Conservation (phyloP, 2,888 invertebrate species). For the Syritta pipiens region DNA sequence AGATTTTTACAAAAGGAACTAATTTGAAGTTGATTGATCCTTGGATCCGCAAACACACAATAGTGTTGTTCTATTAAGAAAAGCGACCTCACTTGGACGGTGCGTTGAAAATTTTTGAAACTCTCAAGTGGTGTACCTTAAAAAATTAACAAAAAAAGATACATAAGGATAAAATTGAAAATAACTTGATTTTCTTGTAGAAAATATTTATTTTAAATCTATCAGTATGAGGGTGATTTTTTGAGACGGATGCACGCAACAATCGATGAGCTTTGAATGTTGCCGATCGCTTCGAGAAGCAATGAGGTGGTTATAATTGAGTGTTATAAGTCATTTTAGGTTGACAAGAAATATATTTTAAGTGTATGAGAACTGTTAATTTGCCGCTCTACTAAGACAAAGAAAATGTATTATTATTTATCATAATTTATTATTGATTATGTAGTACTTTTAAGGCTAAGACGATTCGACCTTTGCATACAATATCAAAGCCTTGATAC, state of each 20-base stretch:
- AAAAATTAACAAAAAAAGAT: slow-evolving; percentile 26
- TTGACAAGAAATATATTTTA: too few relatives aligned
- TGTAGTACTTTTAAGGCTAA: too few relatives aligned
- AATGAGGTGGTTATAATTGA: too few relatives aligned
- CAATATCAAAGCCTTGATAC: too few relatives aligned
- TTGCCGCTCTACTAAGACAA: too few relatives aligned
- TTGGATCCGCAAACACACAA: slow-evolving; percentile 48
- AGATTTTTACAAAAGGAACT: slow-evolving; percentile 54
- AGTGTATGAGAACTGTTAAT: too few relatives aligned
- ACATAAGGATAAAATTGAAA: slow-evolving; percentile 15
- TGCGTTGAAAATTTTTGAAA: too few relatives aligned
- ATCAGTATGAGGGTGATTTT: background rate
- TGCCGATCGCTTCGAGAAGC: background rate
- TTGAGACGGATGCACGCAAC: slow-evolving; percentile 17
- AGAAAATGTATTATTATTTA: too few relatives aligned
- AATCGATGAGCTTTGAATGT: background rate
- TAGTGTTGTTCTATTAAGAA: slow-evolving; percentile 21
- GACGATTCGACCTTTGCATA: too few relatives aligned
- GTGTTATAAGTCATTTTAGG: too few relatives aligned
- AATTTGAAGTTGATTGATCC: slow-evolving; percentile 66
- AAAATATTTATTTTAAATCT: slow-evolving; percentile 38
- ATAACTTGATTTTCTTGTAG: slow-evolving; percentile 22
- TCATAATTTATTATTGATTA: too few relatives aligned
- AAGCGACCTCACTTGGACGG: too few relatives aligned
- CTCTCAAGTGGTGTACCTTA: slow-evolving; percentile 53